Percentiles rank a stretch among this genome's conserved stretches.
phyloP scores from a whole-genome alignment of 2,888 invertebrate genomes.

The Patella pellucida region DNA sequence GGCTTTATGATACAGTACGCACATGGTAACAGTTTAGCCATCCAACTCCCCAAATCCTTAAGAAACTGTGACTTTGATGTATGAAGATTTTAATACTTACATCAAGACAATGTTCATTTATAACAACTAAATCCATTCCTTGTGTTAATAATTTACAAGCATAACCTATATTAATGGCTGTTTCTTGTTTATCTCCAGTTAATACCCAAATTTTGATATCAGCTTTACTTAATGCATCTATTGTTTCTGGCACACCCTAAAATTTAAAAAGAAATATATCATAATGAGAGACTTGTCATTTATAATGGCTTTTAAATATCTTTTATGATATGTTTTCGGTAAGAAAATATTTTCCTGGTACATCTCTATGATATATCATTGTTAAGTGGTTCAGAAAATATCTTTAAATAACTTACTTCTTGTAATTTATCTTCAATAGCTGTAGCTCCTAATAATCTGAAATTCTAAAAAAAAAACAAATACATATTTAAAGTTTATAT shows the following conservation, averaged over 20 bases:
- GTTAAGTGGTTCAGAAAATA: too few relatives aligned
- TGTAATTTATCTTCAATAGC: slow-evolving; percentile 98
- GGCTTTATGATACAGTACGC: too few relatives aligned
- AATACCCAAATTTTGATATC: slow-evolving; percentile 91
- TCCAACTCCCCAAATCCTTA: too few relatives aligned
- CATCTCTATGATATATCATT: too few relatives aligned
- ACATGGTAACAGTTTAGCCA: too few relatives aligned
- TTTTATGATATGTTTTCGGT: too few relatives aligned
- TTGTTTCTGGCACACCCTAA: slow-evolving; percentile 90
- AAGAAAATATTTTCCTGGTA: too few relatives aligned
- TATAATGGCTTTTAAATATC: too few relatives aligned
- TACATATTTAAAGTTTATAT: neutral
- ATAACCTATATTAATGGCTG: slow-evolving; percentile 98
- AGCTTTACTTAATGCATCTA: slow-evolving; percentile 90
- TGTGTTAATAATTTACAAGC: slow-evolving; percentile 89
- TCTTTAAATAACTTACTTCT: slow-evolving; percentile 72
- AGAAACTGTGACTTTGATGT: too few relatives aligned
- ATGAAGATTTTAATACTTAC: slow-evolving; percentile 75
- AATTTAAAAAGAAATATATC: slow-evolving; percentile 18
- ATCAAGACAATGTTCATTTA: slow-evolving; percentile 92
- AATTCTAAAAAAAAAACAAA: slow-evolving; percentile 74
- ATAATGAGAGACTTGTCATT: neutral
- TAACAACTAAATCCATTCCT: slow-evolving; percentile 87
- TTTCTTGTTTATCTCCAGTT: slow-evolving; percentile 99
- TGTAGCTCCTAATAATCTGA: slow-evolving; percentile 91